Evolutionary conservation across 2,113 vertebrate species (phyloP).

Genomic region (Silurus meridionalis): DNA sequence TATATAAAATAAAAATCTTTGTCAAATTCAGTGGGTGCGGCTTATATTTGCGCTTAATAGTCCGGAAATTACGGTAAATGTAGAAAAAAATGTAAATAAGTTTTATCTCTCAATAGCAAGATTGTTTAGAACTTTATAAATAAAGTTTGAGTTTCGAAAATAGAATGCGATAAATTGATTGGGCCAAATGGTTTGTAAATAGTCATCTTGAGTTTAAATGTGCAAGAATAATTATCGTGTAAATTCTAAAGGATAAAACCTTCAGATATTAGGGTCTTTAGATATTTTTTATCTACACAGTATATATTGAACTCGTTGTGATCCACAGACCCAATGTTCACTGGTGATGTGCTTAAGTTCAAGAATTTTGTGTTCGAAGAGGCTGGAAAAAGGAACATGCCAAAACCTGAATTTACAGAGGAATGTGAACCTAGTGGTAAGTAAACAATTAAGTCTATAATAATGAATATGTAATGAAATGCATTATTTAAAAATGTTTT

Average conservation of each 20-base stretch:
- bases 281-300: background rate
- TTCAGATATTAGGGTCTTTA: background rate
- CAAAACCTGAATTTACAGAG: constrained; percentile 49
- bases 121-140: background rate
- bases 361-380: constrained; percentile 60
- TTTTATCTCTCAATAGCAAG: background rate
- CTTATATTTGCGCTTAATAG: no score
- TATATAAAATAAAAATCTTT: no score
- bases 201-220: background rate
- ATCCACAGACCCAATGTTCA: constrained; percentile 49
- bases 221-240: background rate
- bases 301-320: background rate
- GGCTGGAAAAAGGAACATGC: constrained; percentile 45
- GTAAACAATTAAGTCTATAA: background rate
- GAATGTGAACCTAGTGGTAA: constrained; percentile 46
- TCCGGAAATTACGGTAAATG: no score
- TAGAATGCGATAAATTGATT: background rate
- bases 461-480: background rate
- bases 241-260: background rate
- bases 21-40: no score
- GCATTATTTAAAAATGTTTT: background rate
- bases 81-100: background rate
- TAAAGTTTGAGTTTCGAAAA: background rate
- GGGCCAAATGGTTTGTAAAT: background rate
- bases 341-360: constrained; percentile 22